A percentile compares a stretch with the other conserved stretches of the same genome.
phyloP scores from a whole-genome alignment of 2,888 invertebrate species.

The Phyllotreta cruciferae region DNA sequence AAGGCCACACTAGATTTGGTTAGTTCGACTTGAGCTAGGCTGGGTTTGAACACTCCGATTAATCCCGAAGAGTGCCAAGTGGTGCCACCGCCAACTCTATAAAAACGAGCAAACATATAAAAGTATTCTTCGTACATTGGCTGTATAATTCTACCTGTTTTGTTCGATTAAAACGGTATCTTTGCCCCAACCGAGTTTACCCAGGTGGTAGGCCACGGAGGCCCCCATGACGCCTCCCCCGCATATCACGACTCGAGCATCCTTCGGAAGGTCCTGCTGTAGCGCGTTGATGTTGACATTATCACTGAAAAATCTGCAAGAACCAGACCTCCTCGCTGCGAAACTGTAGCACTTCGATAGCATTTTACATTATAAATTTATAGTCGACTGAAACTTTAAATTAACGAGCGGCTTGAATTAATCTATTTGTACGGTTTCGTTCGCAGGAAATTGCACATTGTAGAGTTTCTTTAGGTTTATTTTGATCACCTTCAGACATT shows the following conservation, averaged over 20 bases:
- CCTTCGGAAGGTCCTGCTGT: conserved; percentile 57
- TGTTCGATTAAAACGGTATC: conserved; percentile 86
- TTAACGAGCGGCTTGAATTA: neutral
- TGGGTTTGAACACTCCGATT: conserved; percentile 86
- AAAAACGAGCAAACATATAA: conserved; percentile 18
- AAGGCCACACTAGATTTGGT: conserved; percentile 80
- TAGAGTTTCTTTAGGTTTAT: conserved; percentile 3
- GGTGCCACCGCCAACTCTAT: conserved; percentile 78
- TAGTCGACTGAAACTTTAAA: neutral
- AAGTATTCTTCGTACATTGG: neutral
- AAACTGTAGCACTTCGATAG: conserved; percentile 23
- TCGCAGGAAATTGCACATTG: conserved; percentile 2
- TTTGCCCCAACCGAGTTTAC: conserved; percentile 80
- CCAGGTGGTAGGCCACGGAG: conserved; percentile 90
- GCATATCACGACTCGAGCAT: conserved; percentile 82
- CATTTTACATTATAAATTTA: conserved; percentile 21
- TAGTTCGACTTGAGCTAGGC: conserved; percentile 79
- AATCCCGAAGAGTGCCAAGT: conserved; percentile 85
- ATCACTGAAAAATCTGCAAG: conserved; percentile 19
- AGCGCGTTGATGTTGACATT: neutral
- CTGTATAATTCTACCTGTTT: conserved; percentile 67
- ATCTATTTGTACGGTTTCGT: conserved; percentile 3
- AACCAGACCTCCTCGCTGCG: conserved; percentile 20
- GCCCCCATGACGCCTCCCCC: conserved; percentile 93
- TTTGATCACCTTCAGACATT: conserved; percentile 1